Evolutionary conservation across 1,140 invertebrate species (phyloP).

Genomic region (Heliconius hermathena): DNA sequence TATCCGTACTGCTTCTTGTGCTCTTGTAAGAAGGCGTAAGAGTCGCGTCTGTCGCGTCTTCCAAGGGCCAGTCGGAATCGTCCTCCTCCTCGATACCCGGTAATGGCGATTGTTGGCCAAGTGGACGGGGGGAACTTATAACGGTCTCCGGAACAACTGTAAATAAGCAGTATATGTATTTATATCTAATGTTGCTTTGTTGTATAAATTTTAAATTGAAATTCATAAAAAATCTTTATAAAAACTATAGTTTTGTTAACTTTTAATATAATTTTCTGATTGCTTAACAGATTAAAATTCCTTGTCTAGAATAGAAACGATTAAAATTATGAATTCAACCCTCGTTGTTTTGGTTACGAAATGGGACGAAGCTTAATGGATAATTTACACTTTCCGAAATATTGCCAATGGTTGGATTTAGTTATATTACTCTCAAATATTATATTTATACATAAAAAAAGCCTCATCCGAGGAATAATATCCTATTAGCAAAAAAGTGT

Average conservation of each 20-base stretch:
- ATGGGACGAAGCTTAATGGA: constrained; percentile 34
- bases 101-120: constrained; percentile 81
- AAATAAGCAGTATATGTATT: constrained; percentile 44
- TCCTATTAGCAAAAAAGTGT: no score
- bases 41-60: constrained; percentile 78
- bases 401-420: constrained; percentile 32
- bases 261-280: background rate
- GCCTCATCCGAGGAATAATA: no score
- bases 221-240: no score
- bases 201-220: background rate
- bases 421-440: no score
- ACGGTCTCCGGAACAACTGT: constrained; percentile 73
- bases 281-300: constrained; percentile 14
- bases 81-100: constrained; percentile 85
- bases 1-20: constrained; percentile 77
- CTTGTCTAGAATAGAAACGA: no score
- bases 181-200: background rate
- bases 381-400: constrained; percentile 46
- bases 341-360: constrained; percentile 33
- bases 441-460: background rate
- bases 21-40: constrained; percentile 79
- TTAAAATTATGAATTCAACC: constrained; percentile 52
- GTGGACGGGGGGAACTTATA: constrained; percentile 77
- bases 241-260: background rate
- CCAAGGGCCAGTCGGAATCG: constrained; percentile 80